Percentiles rank a stretch among this genome's conserved stretches.
Conservation (phyloP, 2,113 vertebrate genomes). For the Poicephalus meyeri region DNA sequence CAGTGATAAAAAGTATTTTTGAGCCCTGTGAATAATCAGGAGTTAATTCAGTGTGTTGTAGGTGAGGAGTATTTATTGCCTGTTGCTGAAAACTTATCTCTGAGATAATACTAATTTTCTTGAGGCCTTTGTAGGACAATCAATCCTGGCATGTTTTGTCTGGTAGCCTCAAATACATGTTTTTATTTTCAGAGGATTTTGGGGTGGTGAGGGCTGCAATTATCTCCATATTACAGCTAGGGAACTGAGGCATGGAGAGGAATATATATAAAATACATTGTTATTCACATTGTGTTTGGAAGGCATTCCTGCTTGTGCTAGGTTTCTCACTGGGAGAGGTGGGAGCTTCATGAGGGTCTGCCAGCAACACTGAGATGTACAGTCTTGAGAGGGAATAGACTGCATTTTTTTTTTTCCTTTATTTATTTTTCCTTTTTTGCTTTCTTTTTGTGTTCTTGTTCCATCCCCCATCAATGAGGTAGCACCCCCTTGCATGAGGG, state of each 20-base stretch:
- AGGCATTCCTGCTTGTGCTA: background rate
- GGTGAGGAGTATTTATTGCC: background rate
- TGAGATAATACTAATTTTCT: background rate
- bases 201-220: background rate
- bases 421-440: background rate
- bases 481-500: background rate
- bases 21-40: slow-evolving; percentile 11
- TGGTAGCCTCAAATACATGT: background rate
- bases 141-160: background rate
- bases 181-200: background rate
- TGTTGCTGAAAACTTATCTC: background rate
- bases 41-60: background rate
- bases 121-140: background rate
- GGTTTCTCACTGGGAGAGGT: background rate
- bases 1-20: background rate
- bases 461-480: background rate
- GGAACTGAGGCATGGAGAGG: background rate
- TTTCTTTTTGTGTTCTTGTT: background rate
- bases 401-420: background rate
- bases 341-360: background rate
- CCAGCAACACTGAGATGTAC: background rate
- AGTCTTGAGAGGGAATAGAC: background rate
- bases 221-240: background rate
- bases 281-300: background rate
- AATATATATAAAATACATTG: background rate